A percentile compares a stretch with the other conserved stretches of the same genome.
Conservation (phyloP, 2,113 vertebrate genomes). For the Steatornis caripensis region DNA sequence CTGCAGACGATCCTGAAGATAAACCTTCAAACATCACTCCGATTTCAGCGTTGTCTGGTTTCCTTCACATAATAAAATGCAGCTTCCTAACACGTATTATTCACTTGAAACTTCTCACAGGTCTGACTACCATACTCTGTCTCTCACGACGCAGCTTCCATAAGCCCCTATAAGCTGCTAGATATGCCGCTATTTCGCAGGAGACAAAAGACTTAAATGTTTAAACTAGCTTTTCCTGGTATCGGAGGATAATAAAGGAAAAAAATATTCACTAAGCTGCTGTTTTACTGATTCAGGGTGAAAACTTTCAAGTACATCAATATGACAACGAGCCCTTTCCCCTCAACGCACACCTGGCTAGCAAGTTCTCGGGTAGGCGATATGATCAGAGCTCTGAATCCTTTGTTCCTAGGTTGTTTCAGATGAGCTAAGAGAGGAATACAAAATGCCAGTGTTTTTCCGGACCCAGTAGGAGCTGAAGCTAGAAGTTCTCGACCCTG, state of each 20-base stretch:
- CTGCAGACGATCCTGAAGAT: not conserved
- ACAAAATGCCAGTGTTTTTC: constrained; percentile 94
- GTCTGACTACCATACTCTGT: not conserved
- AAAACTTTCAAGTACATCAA: not conserved
- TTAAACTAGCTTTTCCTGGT: not conserved
- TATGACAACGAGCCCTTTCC: not conserved
- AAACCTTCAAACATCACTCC: not conserved
- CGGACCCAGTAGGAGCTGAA: constrained; percentile 95
- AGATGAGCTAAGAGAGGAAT: constrained; percentile 88
- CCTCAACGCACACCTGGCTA: constrained; percentile 78
- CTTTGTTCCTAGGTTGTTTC: constrained; percentile 87
- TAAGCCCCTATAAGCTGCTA: not conserved
- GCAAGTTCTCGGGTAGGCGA: constrained; percentile 94
- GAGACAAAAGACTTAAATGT: not conserved
- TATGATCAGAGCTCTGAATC: constrained; percentile 90
- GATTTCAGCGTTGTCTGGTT: not conserved
- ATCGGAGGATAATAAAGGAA: not conserved
- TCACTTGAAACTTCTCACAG: not conserved
- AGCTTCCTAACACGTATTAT: not conserved
- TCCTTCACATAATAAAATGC: not conserved
- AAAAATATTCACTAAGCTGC: not conserved
- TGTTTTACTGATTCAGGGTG: not conserved
- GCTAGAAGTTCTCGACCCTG: constrained; percentile 91
- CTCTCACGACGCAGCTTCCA: rapidly evolving
- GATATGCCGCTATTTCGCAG: not conserved